Evolutionary conservation across 2,888 invertebrate genomes (phyloP).

Genomic region (Drosophila prolongata): DNA sequence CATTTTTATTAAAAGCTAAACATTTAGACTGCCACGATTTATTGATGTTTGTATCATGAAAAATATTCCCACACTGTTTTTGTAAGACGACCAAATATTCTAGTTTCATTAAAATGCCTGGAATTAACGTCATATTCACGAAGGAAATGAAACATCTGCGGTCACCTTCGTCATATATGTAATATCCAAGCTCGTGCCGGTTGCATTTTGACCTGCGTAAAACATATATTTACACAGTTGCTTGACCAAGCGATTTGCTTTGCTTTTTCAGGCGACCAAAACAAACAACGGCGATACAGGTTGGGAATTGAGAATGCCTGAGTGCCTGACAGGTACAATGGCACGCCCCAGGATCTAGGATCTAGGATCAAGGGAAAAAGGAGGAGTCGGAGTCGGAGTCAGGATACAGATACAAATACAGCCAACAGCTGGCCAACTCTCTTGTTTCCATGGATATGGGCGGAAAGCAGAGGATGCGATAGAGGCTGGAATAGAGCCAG

Average conservation of each 20-base stretch:
- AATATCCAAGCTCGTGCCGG: constrained; percentile 16
- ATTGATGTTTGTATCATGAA: no score
- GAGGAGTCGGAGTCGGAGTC: background rate
- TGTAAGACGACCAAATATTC: background rate
- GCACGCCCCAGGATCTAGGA: constrained; percentile 11
- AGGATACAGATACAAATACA: constrained; percentile 8
- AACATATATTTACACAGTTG: constrained; percentile 44
- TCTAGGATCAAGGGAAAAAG: constrained; percentile 8
- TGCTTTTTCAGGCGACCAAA: constrained; percentile 54
- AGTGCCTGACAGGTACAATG: constrained; percentile 22
- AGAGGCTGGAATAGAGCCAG: background rate
- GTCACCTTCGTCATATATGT: background rate
- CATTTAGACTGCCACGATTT: no score
- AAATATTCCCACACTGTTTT: background rate
- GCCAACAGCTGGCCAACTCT: constrained; percentile 3
- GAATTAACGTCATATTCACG: no score
- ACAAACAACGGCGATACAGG: constrained; percentile 30
- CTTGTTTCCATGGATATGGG: constrained; percentile 1
- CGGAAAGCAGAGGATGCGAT: background rate
- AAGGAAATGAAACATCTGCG: constrained; percentile 14
- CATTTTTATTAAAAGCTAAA: no score
- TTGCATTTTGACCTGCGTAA: background rate
- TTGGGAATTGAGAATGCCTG: background rate
- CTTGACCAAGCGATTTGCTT: constrained; percentile 74
- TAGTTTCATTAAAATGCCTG: background rate